phyloP scores from a whole-genome alignment of 1,140 invertebrate genomes.

The Ylistrum balloti region DNA sequence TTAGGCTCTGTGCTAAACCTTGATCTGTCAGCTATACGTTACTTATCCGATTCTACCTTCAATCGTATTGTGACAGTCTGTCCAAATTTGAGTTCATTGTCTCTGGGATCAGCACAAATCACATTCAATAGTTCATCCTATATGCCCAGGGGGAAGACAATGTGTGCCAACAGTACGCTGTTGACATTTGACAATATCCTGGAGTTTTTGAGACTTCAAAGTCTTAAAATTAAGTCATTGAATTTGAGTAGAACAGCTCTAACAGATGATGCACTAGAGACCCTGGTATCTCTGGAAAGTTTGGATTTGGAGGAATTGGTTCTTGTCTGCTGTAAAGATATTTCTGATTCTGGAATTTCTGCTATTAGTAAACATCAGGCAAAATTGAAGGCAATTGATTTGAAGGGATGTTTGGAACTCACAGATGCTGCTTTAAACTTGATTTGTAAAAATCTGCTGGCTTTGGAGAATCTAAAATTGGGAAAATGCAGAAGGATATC shows the following conservation, averaged over 20 bases:
- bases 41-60: constrained; percentile 88
- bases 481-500: constrained; percentile 84
- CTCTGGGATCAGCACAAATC: constrained; percentile 87
- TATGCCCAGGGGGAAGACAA: constrained; percentile 84
- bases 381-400: constrained; percentile 85
- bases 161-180: constrained; percentile 86
- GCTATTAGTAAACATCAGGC: constrained; percentile 85
- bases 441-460: constrained; percentile 85
- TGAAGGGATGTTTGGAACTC: constrained; percentile 86
- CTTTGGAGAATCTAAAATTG: constrained; percentile 68
- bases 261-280: constrained; percentile 85
- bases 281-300: constrained; percentile 83
- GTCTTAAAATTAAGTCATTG: constrained; percentile 84
- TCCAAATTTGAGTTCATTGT: constrained; percentile 85
- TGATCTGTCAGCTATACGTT: constrained; percentile 87
- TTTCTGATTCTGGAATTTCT: constrained; percentile 86
- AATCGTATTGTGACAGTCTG: constrained; percentile 86
- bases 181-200: constrained; percentile 88
- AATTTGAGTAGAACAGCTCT: constrained; percentile 87
- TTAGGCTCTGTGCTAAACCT: constrained; percentile 85
- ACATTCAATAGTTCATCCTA: constrained; percentile 86
- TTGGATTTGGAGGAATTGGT: constrained; percentile 85
- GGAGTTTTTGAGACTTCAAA: constrained; percentile 84
- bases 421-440: constrained; percentile 85
- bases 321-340: constrained; percentile 86